Evolutionary conservation across 2,888 invertebrate species (phyloP), one percentile per base, ranked within the genome.

Genomic region (Octodonta nipae): DNA sequence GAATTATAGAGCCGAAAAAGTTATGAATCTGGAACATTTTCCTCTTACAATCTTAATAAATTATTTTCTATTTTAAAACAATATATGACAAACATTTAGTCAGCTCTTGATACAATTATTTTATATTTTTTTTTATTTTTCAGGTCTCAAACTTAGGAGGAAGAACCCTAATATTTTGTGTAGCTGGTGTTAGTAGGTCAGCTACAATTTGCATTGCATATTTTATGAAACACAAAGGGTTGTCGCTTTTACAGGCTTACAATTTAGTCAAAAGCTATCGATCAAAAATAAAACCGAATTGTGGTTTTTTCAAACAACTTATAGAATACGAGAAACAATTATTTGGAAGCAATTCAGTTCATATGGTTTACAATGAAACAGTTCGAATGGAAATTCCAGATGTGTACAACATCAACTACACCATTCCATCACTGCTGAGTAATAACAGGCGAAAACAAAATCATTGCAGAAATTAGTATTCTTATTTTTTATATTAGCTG

Each of bases 171-270:
- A 78, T 92, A 0, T 89, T 91, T 54, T 92, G 91, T 54, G 83
- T 91, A 2, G 89, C 89, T 1, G 91, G 91, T 1, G 83, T 89
- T 4, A 85, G 85, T 43, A 70, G 92, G 33, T 87, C 87, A 0
- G 85, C 88, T 8, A 73, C 82, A 1, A 67, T 91, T 2, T 84
- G 85, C 55, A 65, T 91, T 45, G 89, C 85, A n/a, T 91, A 89
- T 60, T 70, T 92, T 20, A 78, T 91, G 64, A 89, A 88, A 60
- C 77, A 86, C 65, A 71, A 75, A 42, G 69, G 73, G 40, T 76
- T 88, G 74, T 72, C 74, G 5, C 67, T 92, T 8, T 68, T 75
- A 4, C 77, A 82, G 42, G 85, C 91, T 3, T 89, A 82, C 60
- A 68, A 72, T 32, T 75, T 81, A 52, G 73, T 88, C 37, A 79